Percentiles rank a stretch among this genome's conserved stretches.
Evolutionary conservation across 1,140 invertebrate species (phyloP).

Genomic region (Linepithema humile): DNA sequence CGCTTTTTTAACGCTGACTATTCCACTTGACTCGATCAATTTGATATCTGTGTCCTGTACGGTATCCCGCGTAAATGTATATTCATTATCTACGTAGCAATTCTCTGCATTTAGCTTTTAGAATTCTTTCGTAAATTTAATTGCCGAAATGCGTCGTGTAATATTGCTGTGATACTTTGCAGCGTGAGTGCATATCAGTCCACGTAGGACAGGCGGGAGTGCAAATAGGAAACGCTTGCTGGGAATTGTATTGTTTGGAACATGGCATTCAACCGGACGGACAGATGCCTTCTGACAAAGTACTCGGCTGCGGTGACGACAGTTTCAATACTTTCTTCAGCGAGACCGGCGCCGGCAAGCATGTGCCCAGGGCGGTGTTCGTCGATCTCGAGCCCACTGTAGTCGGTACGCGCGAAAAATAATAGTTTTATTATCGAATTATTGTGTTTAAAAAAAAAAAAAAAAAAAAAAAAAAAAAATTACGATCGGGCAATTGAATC

Average conservation of each 20-base stretch:
- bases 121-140: too few species aligned
- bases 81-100: too few species aligned
- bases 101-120: too few species aligned
- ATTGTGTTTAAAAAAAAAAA: too few species aligned
- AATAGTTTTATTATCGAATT: neutral
- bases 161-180: constrained; percentile 16
- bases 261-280: constrained; percentile 96
- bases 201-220: constrained; percentile 91
- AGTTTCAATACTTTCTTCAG: constrained; percentile 87
- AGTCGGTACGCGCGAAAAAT: constrained; percentile 64
- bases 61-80: too few species aligned
- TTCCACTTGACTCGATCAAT: too few species aligned
- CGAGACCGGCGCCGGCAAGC: constrained; percentile 81
- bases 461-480: too few species aligned
- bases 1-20: too few species aligned
- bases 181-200: constrained; percentile 87
- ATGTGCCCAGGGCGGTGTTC: constrained; percentile 67
- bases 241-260: constrained; percentile 94
- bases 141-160: too few species aligned
- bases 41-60: too few species aligned
- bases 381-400: constrained; percentile 70
- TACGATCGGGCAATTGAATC: neutral
- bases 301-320: constrained; percentile 78
- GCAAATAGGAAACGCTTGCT: constrained; percentile 91
- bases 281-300: constrained; percentile 78